Conservation (phyloP, 2,113 vertebrate genomes). For the Brienomyrus brachyistius region DNA sequence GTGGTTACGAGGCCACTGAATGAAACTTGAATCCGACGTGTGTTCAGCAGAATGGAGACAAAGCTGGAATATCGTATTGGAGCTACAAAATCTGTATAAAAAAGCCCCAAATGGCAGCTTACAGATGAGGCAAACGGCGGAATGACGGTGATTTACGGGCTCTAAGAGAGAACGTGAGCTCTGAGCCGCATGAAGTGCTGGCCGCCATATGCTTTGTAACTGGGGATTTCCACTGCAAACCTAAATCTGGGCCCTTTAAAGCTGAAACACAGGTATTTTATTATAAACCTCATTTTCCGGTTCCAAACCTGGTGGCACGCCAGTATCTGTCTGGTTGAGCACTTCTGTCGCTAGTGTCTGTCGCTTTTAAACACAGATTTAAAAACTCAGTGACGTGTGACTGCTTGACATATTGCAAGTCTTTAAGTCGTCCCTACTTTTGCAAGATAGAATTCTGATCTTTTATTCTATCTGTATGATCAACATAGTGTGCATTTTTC, state of each 20-base stretch:
- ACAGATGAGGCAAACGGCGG: background rate
- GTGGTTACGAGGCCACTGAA: background rate
- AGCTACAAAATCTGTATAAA: slow-evolving; percentile 15
- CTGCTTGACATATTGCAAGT: background rate
- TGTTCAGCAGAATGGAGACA: background rate
- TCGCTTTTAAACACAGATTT: background rate
- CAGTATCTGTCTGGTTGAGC: slow-evolving; percentile 14
- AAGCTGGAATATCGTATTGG: background rate
- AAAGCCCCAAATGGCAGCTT: slow-evolving; percentile 9
- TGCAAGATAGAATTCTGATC: background rate
- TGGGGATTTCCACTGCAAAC: background rate
- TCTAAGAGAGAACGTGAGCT: slow-evolving; percentile 8
- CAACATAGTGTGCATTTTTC: background rate
- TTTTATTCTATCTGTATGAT: background rate
- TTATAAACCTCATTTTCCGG: background rate
- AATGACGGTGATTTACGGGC: slow-evolving; percentile 21
- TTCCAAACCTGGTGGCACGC: background rate
- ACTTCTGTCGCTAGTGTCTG: background rate
- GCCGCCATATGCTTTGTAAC: background rate
- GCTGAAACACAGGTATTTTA: slow-evolving; percentile 20
- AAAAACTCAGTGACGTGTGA: background rate
- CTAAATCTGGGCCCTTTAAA: slow-evolving; percentile 11
- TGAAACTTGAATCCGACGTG: background rate
- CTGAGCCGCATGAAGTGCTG: background rate
- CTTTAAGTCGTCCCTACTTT: background rate